Conservation (phyloP, 2,113 vertebrate species). For the Rhinoderma darwinii region DNA sequence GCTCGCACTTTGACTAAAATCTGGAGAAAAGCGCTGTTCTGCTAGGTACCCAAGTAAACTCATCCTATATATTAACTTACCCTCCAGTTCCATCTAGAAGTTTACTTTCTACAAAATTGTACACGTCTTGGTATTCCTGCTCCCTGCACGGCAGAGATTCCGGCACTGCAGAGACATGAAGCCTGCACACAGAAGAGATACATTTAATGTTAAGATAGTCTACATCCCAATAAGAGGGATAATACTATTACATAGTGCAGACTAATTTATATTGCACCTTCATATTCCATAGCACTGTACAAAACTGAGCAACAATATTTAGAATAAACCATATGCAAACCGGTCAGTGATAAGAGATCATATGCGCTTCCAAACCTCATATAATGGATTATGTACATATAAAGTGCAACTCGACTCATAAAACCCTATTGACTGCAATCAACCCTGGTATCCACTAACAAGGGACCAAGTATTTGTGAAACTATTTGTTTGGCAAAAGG, state of each 20-base stretch:
- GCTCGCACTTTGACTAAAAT: no score
- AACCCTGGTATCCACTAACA: no score
- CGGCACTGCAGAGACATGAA: slow-evolving; percentile 91
- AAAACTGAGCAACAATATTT: no score
- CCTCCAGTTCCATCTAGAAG: slow-evolving; percentile 90
- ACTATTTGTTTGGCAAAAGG: no score
- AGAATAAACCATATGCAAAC: no score
- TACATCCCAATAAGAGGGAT: neutral
- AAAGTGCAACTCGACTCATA: no score
- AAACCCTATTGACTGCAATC: no score
- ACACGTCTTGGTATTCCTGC: slow-evolving; percentile 95
- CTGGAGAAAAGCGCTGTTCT: neutral
- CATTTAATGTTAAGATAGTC: neutral
- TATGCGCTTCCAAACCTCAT: no score
- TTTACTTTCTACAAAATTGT: slow-evolving; percentile 96
- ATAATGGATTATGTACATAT: no score
- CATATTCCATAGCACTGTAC: no score
- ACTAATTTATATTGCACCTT: neutral
- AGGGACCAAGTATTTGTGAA: no score
- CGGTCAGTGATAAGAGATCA: no score
- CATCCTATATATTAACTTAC: slow-evolving; percentile 73
- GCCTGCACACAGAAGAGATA: slow-evolving; percentile 68
- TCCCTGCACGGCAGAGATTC: slow-evolving; percentile 94
- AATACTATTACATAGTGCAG: neutral
- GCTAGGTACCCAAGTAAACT: neutral